A percentile compares a stretch with the other conserved stretches of the same genome.
These are phyloP conservation scores for Podiceps cristatus DNA, from an alignment of 2,113 vertebrate species.

Conservation along the genomic window DNA sequence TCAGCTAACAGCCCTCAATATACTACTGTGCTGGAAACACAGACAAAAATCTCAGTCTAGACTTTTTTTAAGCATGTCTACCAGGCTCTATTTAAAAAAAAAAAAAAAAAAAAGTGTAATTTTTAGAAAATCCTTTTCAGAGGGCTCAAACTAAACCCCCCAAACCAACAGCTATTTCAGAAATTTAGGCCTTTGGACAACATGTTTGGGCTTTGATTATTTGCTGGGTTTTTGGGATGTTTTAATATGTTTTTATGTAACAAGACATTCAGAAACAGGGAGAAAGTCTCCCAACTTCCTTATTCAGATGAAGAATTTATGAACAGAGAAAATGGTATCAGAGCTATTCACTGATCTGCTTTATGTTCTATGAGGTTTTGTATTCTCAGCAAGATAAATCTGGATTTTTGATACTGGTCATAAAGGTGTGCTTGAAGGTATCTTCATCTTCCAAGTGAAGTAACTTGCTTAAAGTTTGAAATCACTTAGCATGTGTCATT, in stretches of 20 bases:
- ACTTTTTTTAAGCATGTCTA: not conserved
- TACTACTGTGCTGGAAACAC: not conserved
- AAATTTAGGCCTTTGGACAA: not conserved
- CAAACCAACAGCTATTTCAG: not conserved
- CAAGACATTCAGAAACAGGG: not conserved
- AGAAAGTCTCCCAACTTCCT: not conserved
- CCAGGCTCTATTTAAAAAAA: not conserved
- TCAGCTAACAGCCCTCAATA: not conserved
- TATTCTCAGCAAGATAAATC: not conserved
- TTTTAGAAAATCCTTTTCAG: not conserved
- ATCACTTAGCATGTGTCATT: not conserved
- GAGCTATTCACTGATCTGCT: not conserved
- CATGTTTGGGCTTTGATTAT: not conserved
- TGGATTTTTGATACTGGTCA: not conserved
- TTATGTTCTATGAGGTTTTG: not conserved
- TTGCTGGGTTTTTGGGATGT: not conserved
- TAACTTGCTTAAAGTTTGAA: not conserved
- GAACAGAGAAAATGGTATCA: not conserved
- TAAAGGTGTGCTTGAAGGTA: not conserved
- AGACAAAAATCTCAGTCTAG: not conserved
- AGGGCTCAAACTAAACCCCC: not conserved
- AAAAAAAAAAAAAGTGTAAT: not conserved
- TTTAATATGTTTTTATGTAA: not conserved
- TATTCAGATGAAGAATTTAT: not conserved
- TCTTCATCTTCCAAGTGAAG: not conserved